Conservation (phyloP, 2,797 vertebrate genomes). For the Intellagama lesueurii region DNA sequence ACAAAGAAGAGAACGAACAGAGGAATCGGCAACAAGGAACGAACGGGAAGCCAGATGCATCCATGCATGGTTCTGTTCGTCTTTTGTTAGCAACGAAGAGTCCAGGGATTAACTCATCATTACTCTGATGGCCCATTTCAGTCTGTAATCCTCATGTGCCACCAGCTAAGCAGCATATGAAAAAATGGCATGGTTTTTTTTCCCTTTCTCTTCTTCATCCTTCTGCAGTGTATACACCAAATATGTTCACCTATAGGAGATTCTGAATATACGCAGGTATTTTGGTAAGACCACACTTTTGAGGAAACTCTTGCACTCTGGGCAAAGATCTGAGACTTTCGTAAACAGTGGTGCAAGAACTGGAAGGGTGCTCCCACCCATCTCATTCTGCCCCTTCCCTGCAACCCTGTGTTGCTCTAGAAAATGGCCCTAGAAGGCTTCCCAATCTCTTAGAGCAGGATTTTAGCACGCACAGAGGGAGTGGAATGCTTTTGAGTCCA, state of each 20-base stretch:
- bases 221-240: no score
- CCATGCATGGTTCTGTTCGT: neutral
- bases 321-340: no score
- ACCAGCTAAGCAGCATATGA: neutral
- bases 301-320: neutral
- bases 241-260: neutral
- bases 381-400: no score
- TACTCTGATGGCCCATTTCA: neutral
- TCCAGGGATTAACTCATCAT: neutral
- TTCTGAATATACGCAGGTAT: neutral
- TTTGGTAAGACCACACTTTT: neutral
- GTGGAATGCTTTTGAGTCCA: no score
- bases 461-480: no score
- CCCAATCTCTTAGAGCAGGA: no score
- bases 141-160: neutral
- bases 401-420: no score
- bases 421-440: no score
- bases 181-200: neutral
- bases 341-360: no score
- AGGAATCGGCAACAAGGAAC: neutral
- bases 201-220: neutral
- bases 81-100: neutral
- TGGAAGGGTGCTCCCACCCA: no score
- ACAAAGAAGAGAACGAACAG: neutral
- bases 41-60: neutral